Evolutionary conservation across 2,888 invertebrate species (phyloP), one percentile per base, ranked within the genome.

Genomic region (Lithophane ornitopus): DNA sequence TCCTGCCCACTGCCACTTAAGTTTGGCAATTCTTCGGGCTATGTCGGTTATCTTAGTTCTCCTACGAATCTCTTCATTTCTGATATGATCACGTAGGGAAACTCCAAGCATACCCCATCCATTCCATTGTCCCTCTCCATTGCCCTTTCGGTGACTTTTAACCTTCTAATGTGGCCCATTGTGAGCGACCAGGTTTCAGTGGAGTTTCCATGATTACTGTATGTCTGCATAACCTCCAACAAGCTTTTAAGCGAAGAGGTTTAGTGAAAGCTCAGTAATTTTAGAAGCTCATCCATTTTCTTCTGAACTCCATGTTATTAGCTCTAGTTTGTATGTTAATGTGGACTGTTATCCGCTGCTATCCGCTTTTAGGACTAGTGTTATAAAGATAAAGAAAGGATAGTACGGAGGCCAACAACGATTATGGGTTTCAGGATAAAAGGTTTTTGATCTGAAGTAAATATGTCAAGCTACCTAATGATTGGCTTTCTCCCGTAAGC

Each of bases 251-350:
- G 63, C n/a, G 6, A 16, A 62, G 26, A 65, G 12, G 7, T 65
- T 44, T 19, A 46, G 19, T 44, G 65, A 6, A 16, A 22, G 0
- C 28, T 65, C 26, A 28, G 44, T 46, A 28, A 28, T 16, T 34
- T 67, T n/a, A 3, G 0, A 19, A n/a, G 2, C 34, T 54, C 19
- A n/a, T 56, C 34, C 58, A 77, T 41, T 11, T 26, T 26, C 8
- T 81, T 78, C 26, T 65, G 28, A n/a, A 3, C 44, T 78, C 68
- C 11, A 11, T 65, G 41, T n/a, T 2, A 2, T 44, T 12, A 44
- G 28, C 49, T 82, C 59, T 81, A 69, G 83, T 82, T 82, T 66
- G 59, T 82, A 82, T 78, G 83, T 59, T 78, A 78, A 81, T 73
- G 44, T 56, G 41, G 1, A 49, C 59, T 65, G 54, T 56, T 77